Conservation (phyloP, 2,888 invertebrate species). For the Germaria angustata region DNA sequence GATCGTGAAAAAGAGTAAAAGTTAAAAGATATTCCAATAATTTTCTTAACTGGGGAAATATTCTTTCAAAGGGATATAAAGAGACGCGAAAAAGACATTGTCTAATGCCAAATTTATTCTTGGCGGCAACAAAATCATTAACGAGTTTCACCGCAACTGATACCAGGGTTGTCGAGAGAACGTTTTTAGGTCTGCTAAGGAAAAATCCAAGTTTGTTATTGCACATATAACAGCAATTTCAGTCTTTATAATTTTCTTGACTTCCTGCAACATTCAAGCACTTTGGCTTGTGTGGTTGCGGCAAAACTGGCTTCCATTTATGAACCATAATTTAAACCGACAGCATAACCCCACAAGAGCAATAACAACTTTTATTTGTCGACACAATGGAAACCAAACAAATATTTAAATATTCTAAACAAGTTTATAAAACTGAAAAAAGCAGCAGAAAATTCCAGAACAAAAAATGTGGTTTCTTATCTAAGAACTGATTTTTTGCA, state of each 20-base stretch:
- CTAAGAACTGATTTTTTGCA: neutral
- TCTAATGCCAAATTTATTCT: conserved; percentile 1
- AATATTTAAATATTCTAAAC: conserved; percentile 41
- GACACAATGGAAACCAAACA: conserved; percentile 47
- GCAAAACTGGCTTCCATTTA: neutral
- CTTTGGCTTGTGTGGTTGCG: neutral
- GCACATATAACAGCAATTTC: too few relatives aligned
- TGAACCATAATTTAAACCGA: neutral
- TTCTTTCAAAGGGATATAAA: neutral
- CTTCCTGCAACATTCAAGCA: too few relatives aligned
- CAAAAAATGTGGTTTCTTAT: conserved; percentile 7
- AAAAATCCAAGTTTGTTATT: too few relatives aligned
- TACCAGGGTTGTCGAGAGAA: neutral
- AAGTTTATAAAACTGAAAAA: neutral
- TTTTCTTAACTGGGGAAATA: neutral
- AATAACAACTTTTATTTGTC: conserved; percentile 48
- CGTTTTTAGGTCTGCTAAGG: too few relatives aligned
- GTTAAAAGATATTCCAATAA: conserved; percentile 7
- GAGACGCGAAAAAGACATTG: neutral
- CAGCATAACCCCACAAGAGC: conserved; percentile 47
- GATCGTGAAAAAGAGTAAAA: neutral
- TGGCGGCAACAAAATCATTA: neutral
- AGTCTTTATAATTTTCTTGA: neutral
- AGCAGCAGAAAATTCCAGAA: neutral
- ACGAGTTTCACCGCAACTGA: neutral